These are phyloP conservation scores for Pagetopsis macropterus DNA, from an alignment of 2,797 vertebrate genomes.

Conservation along the genomic window DNA sequence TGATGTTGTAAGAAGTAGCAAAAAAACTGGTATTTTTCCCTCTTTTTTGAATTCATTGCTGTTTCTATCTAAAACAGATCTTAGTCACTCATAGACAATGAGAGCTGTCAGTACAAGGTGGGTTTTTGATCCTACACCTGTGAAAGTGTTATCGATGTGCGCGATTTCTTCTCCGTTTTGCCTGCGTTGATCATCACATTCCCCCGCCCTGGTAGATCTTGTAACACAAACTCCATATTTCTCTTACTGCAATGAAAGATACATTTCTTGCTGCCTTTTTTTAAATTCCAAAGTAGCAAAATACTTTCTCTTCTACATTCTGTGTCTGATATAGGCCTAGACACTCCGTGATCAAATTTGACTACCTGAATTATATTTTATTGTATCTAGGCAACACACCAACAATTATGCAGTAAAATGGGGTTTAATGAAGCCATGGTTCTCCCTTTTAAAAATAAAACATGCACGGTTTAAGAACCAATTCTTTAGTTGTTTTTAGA, in stretches of 20 bases:
- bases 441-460: not conserved
- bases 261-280: not conserved
- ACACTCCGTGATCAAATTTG: not conserved
- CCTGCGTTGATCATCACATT: too few relatives aligned
- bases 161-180: too few relatives aligned
- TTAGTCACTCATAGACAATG: not conserved
- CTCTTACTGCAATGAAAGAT: not conserved
- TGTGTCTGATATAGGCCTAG: not conserved
- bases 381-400: not conserved
- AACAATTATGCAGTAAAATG: not conserved
- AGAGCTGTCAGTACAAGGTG: not conserved
- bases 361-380: not conserved
- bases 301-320: not conserved
- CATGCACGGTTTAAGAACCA: not conserved
- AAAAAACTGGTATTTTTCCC: not conserved
- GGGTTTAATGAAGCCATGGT: not conserved
- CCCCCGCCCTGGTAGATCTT: too few relatives aligned
- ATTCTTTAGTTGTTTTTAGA: conserved; percentile 1
- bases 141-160: too few relatives aligned
- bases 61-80: not conserved
- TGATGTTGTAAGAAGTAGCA: not conserved
- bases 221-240: not conserved
- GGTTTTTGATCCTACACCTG: not conserved
- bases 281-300: not conserved
- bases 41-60: not conserved